Percentiles rank a stretch among this genome's conserved stretches.
phyloP scores from a whole-genome alignment of 2,113 vertebrate genomes.

The Melanostigma gelatinosum region DNA sequence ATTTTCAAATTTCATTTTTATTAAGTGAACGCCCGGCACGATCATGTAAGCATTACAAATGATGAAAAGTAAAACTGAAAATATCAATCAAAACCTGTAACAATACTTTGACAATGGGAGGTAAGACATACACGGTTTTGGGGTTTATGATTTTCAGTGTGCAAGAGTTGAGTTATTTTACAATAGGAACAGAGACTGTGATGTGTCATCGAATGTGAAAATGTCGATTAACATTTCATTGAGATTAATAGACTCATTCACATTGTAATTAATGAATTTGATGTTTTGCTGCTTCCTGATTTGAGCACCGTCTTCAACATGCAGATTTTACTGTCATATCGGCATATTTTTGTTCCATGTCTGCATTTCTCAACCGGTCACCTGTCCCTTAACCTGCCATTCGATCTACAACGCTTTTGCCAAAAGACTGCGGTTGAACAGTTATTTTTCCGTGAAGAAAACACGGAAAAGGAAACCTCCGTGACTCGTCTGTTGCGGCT shows the following conservation, averaged over 20 bases:
- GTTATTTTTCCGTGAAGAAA: background rate
- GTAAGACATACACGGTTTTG: background rate
- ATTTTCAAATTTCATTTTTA: background rate
- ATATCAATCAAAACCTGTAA: background rate
- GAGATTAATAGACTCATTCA: background rate
- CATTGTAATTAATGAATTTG: background rate
- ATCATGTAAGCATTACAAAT: background rate
- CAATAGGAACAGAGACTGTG: background rate
- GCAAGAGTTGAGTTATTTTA: background rate
- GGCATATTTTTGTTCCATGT: background rate
- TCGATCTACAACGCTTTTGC: background rate
- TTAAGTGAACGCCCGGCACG: background rate
- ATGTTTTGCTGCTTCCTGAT: background rate
- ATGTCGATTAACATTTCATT: background rate
- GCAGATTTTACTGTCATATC: background rate
- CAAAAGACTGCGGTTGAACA: background rate
- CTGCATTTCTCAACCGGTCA: background rate
- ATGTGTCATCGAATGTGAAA: background rate
- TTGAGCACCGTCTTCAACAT: background rate
- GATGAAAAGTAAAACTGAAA: no score
- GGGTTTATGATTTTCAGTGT: background rate
- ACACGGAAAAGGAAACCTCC: slow-evolving; percentile 8
- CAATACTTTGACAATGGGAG: background rate
- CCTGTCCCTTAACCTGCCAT: background rate
- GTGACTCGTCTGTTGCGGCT: background rate